Evolutionary conservation across 2,113 vertebrate genomes (phyloP).

Genomic region (Oplegnathus fasciatus): DNA sequence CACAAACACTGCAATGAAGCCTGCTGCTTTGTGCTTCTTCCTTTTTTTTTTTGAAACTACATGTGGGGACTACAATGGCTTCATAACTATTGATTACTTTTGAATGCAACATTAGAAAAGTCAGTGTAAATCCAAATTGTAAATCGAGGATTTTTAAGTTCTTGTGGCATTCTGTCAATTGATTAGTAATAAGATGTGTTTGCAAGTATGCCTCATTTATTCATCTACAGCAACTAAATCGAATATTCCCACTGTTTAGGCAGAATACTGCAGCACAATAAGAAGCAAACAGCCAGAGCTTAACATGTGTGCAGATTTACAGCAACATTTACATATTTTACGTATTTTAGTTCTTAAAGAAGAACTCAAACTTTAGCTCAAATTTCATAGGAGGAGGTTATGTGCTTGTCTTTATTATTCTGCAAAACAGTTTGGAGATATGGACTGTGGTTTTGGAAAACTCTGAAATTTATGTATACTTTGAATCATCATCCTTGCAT

Average conservation of each 20-base stretch:
- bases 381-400: not conserved
- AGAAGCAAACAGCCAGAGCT: not conserved
- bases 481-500: no score
- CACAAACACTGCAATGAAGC: conserved; percentile 12
- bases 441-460: not conserved
- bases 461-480: not conserved
- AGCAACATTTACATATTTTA: not conserved
- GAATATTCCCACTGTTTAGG: not conserved
- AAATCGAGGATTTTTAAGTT: not conserved
- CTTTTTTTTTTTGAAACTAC: not conserved
- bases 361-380: not conserved
- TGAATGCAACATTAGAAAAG: not conserved
- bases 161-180: not conserved
- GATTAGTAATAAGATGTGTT: not conserved
- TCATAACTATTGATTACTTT: not conserved
- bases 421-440: not conserved
- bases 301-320: not conserved
- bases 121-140: not conserved
- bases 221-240: not conserved
- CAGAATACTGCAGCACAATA: not conserved
- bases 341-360: not conserved
- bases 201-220: not conserved
- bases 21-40: not conserved
- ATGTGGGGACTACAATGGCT: not conserved
- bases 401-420: not conserved